Conservation (phyloP, 2,113 vertebrate genomes). For the Climacteris rufus region DNA sequence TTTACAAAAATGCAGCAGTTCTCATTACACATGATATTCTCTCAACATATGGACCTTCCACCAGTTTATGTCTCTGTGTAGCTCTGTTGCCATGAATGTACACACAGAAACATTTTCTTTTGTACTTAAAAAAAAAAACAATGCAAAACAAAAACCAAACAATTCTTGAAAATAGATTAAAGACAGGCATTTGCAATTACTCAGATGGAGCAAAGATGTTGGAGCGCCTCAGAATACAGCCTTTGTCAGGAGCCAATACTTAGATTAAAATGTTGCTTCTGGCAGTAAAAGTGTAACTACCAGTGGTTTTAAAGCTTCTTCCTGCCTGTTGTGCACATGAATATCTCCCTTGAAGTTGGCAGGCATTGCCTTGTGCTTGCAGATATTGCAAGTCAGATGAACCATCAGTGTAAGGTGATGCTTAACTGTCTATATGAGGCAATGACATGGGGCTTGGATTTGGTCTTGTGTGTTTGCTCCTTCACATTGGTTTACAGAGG, state of each 20-base stretch:
- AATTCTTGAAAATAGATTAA: slow-evolving; percentile 39
- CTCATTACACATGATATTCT: background rate
- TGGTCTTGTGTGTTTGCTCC: background rate
- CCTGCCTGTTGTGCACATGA: background rate
- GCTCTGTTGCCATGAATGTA: background rate
- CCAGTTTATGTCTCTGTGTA: background rate
- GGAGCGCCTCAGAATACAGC: background rate
- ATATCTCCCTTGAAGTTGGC: background rate
- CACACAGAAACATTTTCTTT: slow-evolving; percentile 15
- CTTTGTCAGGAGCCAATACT: background rate
- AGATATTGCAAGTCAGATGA: background rate
- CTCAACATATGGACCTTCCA: slow-evolving; percentile 12
- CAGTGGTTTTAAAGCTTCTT: background rate
- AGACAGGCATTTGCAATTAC: background rate
- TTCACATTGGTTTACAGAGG: background rate
- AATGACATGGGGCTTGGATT: background rate
- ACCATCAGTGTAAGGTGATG: background rate
- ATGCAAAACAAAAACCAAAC: background rate
- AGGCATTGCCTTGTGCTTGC: rapidly evolving
- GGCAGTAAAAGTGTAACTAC: slow-evolving; percentile 33
- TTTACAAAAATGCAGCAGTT: slow-evolving; percentile 25
- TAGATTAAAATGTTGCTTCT: slow-evolving; percentile 32
- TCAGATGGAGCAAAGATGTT: slow-evolving; percentile 53
- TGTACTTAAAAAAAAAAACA: background rate
- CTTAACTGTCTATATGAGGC: background rate